Conservation (phyloP, 2,797 vertebrate species). For the Helarctos malayanus region DNA sequence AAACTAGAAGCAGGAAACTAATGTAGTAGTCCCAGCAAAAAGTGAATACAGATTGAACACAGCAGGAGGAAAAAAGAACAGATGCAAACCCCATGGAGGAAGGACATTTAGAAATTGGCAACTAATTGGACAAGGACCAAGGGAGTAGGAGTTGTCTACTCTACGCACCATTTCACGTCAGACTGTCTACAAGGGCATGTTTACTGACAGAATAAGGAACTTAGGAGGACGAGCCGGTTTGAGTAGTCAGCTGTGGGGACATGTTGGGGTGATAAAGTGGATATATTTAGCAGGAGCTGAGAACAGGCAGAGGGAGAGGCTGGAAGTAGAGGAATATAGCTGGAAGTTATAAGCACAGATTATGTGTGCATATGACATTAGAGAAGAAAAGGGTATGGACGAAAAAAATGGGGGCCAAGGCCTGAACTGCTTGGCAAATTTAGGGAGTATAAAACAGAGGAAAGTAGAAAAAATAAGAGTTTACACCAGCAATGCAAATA, state of each 20-base stretch:
- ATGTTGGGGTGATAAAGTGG: neutral
- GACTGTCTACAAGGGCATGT: neutral
- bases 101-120: neutral
- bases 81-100: neutral
- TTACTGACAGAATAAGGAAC: constrained; percentile 6
- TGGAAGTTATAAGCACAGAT: neutral
- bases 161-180: neutral
- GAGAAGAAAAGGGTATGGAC: neutral
- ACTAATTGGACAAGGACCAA: neutral
- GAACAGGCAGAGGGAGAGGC: neutral
- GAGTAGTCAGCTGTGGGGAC: neutral
- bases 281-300: neutral
- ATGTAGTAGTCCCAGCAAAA: neutral
- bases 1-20: neutral
- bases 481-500: constrained; percentile 25
- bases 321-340: neutral
- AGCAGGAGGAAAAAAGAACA: neutral
- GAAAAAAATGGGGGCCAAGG: neutral
- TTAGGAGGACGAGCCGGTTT: neutral
- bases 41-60: neutral
- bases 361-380: neutral
- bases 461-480: constrained; percentile 1
- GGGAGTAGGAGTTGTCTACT: neutral
- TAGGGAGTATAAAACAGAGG: neutral
- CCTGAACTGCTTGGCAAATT: neutral